Conservation (phyloP, 2,113 vertebrate genomes). For the Dromiciops gliroides region DNA sequence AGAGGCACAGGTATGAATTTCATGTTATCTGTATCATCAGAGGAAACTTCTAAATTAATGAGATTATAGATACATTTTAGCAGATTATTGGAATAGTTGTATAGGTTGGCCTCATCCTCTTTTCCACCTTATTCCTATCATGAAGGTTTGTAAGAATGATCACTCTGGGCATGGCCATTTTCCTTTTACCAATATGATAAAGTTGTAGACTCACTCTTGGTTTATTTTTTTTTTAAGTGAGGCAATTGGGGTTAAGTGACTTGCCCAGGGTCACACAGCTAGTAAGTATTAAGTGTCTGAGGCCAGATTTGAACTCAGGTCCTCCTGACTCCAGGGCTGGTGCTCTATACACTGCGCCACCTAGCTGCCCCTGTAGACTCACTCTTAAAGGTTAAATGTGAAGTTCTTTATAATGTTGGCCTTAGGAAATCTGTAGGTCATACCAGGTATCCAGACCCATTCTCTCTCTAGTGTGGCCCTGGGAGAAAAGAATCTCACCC, state of each 20-base stretch:
- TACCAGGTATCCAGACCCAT: too few species aligned
- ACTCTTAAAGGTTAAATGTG: neutral
- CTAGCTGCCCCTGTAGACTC: too few species aligned
- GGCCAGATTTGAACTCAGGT: too few species aligned
- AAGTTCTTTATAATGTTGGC: neutral
- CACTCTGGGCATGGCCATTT: neutral
- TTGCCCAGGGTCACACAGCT: too few species aligned
- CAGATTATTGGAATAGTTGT: neutral
- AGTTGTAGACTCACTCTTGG: neutral
- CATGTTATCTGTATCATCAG: neutral
- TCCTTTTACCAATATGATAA: neutral
- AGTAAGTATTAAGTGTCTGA: too few species aligned
- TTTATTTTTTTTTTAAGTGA: too few species aligned
- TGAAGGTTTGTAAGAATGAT: neutral
- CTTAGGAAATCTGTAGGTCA: too few species aligned
- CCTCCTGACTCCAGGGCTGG: too few species aligned
- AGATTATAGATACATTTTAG: neutral
- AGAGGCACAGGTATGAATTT: neutral
- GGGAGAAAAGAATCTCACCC: neutral
- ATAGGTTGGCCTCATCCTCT: neutral
- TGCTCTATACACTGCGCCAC: too few species aligned
- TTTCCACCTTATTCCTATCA: neutral
- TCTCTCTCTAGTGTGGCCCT: too few species aligned
- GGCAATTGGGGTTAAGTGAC: too few species aligned
- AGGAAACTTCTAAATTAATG: neutral